phyloP scores from a whole-genome alignment of 2,113 vertebrate genomes.

The Grammomys dolichurus region DNA sequence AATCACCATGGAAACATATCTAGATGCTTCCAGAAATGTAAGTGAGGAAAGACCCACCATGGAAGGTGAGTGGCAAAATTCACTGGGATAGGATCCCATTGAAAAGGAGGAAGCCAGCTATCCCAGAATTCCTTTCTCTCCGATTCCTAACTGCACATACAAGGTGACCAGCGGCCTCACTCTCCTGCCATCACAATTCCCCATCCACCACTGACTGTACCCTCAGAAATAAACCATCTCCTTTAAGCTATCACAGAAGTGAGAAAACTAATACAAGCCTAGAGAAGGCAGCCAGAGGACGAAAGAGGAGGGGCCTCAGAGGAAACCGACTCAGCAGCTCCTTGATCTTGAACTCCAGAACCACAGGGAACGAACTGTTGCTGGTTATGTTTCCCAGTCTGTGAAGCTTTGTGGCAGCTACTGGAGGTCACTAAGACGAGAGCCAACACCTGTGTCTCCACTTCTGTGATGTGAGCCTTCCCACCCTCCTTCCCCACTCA shows the following conservation, averaged over 20 bases:
- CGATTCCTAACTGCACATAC: neutral
- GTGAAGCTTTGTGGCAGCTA: neutral
- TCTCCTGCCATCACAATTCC: neutral
- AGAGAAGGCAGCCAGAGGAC: neutral
- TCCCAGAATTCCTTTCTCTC: neutral
- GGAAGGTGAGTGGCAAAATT: too few relatives aligned
- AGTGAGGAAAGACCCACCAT: neutral
- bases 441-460: fast-evolving
- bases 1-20: neutral
- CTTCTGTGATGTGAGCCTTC: fast-evolving
- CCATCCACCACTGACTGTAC: neutral
- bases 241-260: neutral
- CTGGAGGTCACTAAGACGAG: fast-evolving
- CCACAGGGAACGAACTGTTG: neutral
- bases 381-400: neutral
- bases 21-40: neutral
- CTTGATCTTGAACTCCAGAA: neutral
- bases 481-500: neutral
- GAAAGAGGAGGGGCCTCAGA: neutral
- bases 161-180: neutral
- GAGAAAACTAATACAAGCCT: neutral
- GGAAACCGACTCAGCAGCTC: neutral
- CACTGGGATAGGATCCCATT: neutral
- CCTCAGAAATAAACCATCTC: neutral
- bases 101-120: neutral